These are phyloP conservation scores for Campaea margaritaria DNA, from an alignment of 2,888 invertebrate genomes.

Conservation along the genomic window DNA sequence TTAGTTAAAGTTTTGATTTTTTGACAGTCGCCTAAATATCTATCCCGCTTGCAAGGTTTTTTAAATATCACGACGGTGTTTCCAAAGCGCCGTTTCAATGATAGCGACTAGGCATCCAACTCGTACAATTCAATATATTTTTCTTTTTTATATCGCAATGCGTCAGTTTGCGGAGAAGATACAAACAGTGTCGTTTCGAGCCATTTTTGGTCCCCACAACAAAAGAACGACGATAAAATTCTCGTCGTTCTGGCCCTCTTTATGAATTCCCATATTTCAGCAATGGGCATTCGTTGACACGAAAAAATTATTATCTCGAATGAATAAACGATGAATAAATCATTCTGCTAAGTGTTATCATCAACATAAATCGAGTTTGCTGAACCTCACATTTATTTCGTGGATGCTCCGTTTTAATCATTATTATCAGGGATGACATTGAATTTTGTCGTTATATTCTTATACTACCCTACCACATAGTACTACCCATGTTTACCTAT, in stretches of 20 bases:
- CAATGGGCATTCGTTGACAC: constrained; percentile 27
- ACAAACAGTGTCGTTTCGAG: constrained; percentile 10
- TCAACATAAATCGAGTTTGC: constrained; percentile 13
- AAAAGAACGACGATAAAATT: constrained; percentile 19
- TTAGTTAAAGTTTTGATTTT: too few relatives aligned
- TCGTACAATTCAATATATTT: too few relatives aligned
- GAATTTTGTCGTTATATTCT: background rate
- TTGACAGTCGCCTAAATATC: too few relatives aligned
- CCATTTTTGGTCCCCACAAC: constrained; percentile 12
- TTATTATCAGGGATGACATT: background rate
- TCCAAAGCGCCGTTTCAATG: too few relatives aligned
- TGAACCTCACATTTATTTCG: constrained; percentile 12
- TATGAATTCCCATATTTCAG: constrained; percentile 21
- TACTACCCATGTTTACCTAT: too few relatives aligned
- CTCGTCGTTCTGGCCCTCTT: constrained; percentile 7
- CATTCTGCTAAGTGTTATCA: constrained; percentile 27
- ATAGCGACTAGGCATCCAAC: too few relatives aligned
- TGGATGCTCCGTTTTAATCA: background rate
- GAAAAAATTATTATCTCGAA: constrained; percentile 28
- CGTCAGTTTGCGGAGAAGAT: constrained; percentile 13
- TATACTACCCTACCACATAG: too few relatives aligned
- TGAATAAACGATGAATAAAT: constrained; percentile 34
- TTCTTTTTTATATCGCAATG: constrained; percentile 4
- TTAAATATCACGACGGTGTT: too few relatives aligned
- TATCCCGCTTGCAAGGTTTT: too few relatives aligned